Percentiles rank a stretch among this genome's conserved stretches.
These are phyloP conservation scores for Nemotelus nigrinus DNA, from an alignment of 2,888 invertebrate species.

Conservation along the genomic window DNA sequence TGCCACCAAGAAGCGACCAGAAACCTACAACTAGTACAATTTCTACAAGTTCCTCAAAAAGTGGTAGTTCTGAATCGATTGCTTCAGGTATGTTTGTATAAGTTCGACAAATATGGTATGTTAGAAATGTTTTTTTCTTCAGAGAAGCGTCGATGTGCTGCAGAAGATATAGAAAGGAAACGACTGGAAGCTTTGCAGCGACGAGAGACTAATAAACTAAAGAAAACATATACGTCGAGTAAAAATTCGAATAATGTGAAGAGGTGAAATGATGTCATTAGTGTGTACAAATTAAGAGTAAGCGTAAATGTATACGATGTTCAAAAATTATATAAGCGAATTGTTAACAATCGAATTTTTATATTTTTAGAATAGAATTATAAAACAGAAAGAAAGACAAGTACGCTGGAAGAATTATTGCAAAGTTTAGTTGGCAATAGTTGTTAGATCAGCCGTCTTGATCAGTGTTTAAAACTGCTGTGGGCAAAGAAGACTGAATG, in stretches of 20 bases:
- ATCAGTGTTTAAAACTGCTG: too few relatives aligned
- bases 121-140: background rate
- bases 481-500: too few relatives aligned
- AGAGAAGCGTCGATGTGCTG: constrained; percentile 39
- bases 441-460: too few relatives aligned
- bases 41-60: background rate
- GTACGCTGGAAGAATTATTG: too few relatives aligned
- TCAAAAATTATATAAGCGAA: too few relatives aligned
- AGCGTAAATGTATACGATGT: too few relatives aligned
- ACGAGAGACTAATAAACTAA: constrained; percentile 33
- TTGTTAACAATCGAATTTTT: too few relatives aligned
- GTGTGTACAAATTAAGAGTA: too few relatives aligned
- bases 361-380: too few relatives aligned
- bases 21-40: background rate
- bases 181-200: constrained; percentile 42
- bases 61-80: constrained; percentile 29
- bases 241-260: background rate
- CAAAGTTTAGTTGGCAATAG: too few relatives aligned
- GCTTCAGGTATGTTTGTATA: background rate
- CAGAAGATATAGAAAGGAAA: constrained; percentile 40
- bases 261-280: background rate
- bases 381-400: too few relatives aligned
- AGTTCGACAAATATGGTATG: background rate
- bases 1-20: constrained; percentile 23
- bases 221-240: background rate